A percentile compares a stretch with the other conserved stretches of the same genome.
These are phyloP conservation scores for Nasonia longicornis DNA, from an alignment of 1,140 invertebrate species.

Conservation along the genomic window DNA sequence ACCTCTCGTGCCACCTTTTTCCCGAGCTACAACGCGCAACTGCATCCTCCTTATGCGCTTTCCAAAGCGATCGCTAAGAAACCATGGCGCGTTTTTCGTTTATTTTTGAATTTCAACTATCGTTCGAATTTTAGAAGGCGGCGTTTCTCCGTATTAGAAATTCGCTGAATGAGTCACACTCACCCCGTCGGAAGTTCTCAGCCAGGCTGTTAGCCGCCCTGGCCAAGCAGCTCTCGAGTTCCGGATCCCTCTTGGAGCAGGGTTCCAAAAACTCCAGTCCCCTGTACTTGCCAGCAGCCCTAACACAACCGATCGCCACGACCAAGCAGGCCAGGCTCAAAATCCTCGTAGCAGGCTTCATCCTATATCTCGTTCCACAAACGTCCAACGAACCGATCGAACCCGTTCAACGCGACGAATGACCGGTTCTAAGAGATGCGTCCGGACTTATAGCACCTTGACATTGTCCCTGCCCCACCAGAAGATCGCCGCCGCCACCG, in stretches of 20 bases:
- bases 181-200: conserved; percentile 74
- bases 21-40: not conserved
- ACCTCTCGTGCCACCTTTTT: conserved; percentile 10
- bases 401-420: conserved; percentile 57
- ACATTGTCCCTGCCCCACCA: conserved; percentile 64
- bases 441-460: conserved; percentile 67
- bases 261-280: conserved; percentile 73
- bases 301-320: conserved; percentile 19
- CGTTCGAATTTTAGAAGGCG: not conserved
- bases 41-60: not conserved
- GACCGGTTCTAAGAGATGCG: conserved; percentile 60
- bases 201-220: conserved; percentile 79
- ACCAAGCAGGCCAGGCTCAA: not conserved
- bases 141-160: too few species aligned
- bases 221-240: conserved; percentile 79
- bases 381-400: conserved; percentile 46
- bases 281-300: conserved; percentile 59
- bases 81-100: not conserved
- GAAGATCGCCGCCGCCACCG: not conserved
- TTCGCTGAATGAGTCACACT: conserved; percentile 31
- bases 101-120: not conserved
- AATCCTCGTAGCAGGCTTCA: not conserved
- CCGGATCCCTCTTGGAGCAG: conserved; percentile 76
- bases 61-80: not conserved
- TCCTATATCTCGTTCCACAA: not conserved